phyloP scores from a whole-genome alignment of 2,888 invertebrate genomes.

The Emmelina monodactyla region DNA sequence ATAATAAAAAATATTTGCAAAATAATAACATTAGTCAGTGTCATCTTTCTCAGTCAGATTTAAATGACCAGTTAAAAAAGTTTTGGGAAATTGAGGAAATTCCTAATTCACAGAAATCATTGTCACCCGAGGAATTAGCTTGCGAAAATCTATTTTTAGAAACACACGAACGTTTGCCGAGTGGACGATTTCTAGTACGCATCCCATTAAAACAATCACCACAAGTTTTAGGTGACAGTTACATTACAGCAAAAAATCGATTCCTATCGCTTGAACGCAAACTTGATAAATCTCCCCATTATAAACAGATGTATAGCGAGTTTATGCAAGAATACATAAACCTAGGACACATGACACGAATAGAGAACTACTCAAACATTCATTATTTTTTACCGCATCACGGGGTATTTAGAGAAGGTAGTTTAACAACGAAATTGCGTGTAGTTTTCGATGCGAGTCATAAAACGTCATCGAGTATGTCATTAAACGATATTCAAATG shows the following conservation, averaged over 20 bases:
- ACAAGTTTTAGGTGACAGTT: neutral
- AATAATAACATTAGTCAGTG: neutral
- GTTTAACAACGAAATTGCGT: no score
- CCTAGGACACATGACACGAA: no score
- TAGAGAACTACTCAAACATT: no score
- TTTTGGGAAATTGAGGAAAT: conserved; percentile 3
- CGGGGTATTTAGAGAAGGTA: no score
- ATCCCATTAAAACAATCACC: neutral
- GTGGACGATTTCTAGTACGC: neutral
- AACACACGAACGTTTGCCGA: neutral
- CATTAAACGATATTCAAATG: no score
- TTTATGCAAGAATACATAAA: no score
- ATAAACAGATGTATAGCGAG: no score
- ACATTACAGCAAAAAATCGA: neutral
- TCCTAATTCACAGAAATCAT: neutral
- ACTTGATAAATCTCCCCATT: neutral
- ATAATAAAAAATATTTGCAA: conserved; percentile 1
- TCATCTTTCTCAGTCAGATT: neutral
- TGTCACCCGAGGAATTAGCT: neutral
- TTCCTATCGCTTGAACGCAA: conserved; percentile 1
- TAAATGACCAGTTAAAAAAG: neutral
- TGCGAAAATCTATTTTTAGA: neutral
- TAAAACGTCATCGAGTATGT: no score
- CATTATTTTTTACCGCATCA: no score
- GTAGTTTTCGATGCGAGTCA: no score